Evolutionary conservation across 2,797 vertebrate genomes (phyloP), one percentile per base, ranked within the genome.

Genomic region (Paedocypris micromegethes): DNA sequence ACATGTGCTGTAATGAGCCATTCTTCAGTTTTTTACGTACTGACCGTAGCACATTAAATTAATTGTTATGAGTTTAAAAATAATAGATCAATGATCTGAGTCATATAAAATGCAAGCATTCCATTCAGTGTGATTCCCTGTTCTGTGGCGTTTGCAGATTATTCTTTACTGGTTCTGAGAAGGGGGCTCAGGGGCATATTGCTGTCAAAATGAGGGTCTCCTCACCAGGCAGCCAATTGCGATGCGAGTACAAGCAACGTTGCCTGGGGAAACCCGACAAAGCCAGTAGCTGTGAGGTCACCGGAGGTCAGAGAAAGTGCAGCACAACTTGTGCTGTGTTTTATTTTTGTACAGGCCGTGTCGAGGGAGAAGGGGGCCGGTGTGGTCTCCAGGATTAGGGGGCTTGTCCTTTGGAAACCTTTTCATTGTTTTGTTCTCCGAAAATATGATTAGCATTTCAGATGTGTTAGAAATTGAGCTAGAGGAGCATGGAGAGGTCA

Each of bases 401-500:
- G 60, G 65, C 50, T 74, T 68, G 63, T 72, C 66, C 72, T 78
- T 74, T 78, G 75, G 72, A 75, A 75, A 77, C 66, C 75, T 75
- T 79, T 79, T 77, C 66, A 67, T 60, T 73, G 23, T 23, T 23
- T 23, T 70, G 60, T 67, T 47, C 57, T 8, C 52, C 43, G 46
- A 66, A 81, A 81, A 75, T 80, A 78, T 81, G 82, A 82, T 83
- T 82, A 82, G 75, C 79, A 68, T 77, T 80, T 68, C 57, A 78
- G 77, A 74, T 77, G 73, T 66, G 59, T 58, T 74, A 56, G 72
- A 74, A 77, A 71, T 49, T 43, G 70, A 44, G 55, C 9, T 62
- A 47, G 64, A 48, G 53, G 50, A 0, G 48, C 9, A 47, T 60
- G 64, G 54, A 51, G 62, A 58, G 42, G 43, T 47, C 45, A 62